Conservation (phyloP, 30 jellyfish, hydroid and myxozoan genomes). For the Rhopilema esculentum region DNA sequence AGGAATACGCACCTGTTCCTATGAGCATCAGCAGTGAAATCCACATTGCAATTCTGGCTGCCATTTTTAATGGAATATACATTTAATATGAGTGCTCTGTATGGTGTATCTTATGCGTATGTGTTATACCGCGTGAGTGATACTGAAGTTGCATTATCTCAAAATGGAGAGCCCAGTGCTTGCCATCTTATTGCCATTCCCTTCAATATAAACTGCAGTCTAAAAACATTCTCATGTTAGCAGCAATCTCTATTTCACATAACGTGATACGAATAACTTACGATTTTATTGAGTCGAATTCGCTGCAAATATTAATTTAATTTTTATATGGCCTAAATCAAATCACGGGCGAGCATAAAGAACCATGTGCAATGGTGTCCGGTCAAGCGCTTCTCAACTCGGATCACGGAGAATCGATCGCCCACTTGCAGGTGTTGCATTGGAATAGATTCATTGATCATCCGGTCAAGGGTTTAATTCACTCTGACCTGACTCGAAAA, state of each 20-base stretch:
- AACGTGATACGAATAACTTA: not conserved
- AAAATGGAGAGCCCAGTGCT: not conserved
- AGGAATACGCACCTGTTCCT: not conserved
- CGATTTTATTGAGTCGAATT: not conserved
- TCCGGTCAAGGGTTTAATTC: conserved; percentile 73
- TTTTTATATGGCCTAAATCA: conserved; percentile 32
- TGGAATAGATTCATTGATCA: conserved; percentile 65
- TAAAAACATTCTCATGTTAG: not conserved
- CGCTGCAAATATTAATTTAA: not conserved
- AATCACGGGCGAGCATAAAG: conserved; percentile 49
- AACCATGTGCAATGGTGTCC: conserved; percentile 55
- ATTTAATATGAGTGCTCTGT: not conserved
- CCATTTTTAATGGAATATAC: not conserved
- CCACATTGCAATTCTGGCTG: not conserved
- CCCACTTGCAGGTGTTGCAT: conserved; percentile 56
- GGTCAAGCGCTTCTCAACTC: conserved; percentile 71
- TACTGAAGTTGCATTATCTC: not conserved
- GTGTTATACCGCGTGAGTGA: not conserved
- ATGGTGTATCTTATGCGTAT: not conserved
- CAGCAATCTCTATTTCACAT: not conserved
- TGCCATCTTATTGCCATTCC: not conserved
- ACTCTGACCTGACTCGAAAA: conserved; percentile 41
- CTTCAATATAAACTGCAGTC: not conserved
- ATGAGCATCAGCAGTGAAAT: not conserved
- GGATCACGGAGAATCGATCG: conserved; percentile 46